Conservation (phyloP, 1,140 invertebrate species). For the Orussus abietinus region DNA sequence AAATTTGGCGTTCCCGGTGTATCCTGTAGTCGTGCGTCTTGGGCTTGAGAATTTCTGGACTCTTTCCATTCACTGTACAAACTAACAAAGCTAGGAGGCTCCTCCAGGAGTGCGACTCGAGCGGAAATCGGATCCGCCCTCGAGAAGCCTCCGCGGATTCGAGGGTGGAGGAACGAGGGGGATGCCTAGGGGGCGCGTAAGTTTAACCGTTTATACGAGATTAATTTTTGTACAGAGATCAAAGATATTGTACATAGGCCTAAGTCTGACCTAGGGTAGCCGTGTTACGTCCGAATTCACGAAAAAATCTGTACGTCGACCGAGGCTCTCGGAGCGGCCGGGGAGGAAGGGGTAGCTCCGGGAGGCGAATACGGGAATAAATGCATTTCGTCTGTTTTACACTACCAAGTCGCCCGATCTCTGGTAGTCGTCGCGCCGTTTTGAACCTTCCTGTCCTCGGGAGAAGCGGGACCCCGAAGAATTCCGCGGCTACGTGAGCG, state of each 20-base stretch:
- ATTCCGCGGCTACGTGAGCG: constrained; percentile 30
- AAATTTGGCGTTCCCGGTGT: background rate
- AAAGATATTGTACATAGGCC: constrained; percentile 41
- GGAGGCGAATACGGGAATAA: too few relatives aligned
- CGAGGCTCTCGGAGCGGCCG: too few relatives aligned
- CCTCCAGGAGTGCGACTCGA: constrained; percentile 2
- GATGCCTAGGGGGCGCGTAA: too few relatives aligned
- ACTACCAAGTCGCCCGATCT: constrained; percentile 18
- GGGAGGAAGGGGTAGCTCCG: too few relatives aligned
- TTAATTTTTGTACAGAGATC: constrained; percentile 47
- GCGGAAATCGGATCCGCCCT: constrained; percentile 1
- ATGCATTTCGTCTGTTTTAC: constrained; percentile 44
- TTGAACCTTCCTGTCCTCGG: background rate
- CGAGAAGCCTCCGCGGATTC: constrained; percentile 10
- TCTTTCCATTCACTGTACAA: constrained; percentile 23
- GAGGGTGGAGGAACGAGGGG: too few relatives aligned
- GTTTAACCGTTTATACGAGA: constrained; percentile 35
- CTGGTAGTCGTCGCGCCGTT: too few relatives aligned
- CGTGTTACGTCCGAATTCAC: background rate
- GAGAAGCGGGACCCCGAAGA: constrained; percentile 15
- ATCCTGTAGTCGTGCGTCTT: background rate
- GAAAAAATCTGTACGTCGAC: too few relatives aligned
- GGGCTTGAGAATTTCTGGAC: background rate
- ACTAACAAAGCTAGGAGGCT: constrained; percentile 15
- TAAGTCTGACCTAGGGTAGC: too few relatives aligned